Evolutionary conservation across 2,113 vertebrate species (phyloP).

Genomic region (Phrynosoma blainvillii): DNA sequence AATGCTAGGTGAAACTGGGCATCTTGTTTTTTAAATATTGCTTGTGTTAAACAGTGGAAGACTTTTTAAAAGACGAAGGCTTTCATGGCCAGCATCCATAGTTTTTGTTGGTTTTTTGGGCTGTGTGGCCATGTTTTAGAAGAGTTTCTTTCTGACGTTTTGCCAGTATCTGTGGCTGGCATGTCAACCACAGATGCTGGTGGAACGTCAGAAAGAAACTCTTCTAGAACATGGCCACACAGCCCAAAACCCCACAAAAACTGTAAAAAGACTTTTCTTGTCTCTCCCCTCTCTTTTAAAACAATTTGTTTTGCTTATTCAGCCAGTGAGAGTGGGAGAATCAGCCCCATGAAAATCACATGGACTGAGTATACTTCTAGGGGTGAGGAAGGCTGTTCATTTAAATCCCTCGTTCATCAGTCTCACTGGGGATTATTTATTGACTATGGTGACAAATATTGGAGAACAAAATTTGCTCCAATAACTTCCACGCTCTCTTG

Average conservation of each 20-base stretch:
- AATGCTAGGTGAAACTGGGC: not conserved
- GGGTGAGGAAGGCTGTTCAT: not conserved
- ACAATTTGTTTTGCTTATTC: not conserved
- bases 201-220: no score
- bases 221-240: no score
- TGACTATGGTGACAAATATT: constrained; percentile 41
- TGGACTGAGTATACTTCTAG: not conserved
- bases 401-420: constrained; percentile 34
- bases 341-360: not conserved
- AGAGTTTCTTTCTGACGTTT: no score
- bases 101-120: no score
- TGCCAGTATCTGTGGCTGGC: no score
- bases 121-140: no score
- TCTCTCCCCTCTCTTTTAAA: constrained; percentile 2
- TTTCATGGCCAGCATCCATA: no score
- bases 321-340: not conserved
- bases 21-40: not conserved
- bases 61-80: not conserved
- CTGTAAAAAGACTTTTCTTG: not conserved
- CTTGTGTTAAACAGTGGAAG: not conserved
- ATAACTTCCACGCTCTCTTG: constrained; percentile 35
- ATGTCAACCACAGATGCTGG: no score
- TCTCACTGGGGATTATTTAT: constrained; percentile 34
- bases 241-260: no score
- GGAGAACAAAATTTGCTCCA: constrained; percentile 56